Base-by-base conservation (phyloP, 2,113 vertebrate species). In the Plecotus auritus region DNA sequence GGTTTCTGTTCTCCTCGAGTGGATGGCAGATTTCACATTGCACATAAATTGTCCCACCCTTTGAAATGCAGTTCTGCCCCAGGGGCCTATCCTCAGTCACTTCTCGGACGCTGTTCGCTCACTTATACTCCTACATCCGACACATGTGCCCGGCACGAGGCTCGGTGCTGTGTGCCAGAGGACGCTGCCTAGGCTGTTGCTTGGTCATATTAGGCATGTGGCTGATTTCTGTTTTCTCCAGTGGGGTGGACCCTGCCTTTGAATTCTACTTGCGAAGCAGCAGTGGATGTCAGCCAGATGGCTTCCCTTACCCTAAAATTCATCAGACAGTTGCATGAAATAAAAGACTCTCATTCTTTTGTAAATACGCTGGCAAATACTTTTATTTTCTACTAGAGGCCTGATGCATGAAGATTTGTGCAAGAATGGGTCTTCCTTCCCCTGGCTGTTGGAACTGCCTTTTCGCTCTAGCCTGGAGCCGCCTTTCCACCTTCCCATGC, bases 181-280 rank as follows among this genome's bases (percentile, higher is more conserved):
- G 95, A 97, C 47, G 54, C 93, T 93, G 81, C 28, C 92, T 70
- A 85, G 93, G 70, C 91, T 74, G 85, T 97, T 94, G 94, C 88
- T 96, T 77, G 49, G 13, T 7, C 30, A 86, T 81, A 30, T 77
- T 78, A 91, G 94, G 82, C 69, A 83, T 95, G 90, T 85, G 45
- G 2, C 45, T 70, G 94, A 92, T 93, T 96, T 37, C 88, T 93
- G 13, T 80, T 95, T 86, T 96, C 95, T 96, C 95, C 96, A 96
- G 72, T 84, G 89, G 95, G 45, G 96, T 17, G 13, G 37, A 76
- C 2, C 9, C 89, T 22, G 61, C 9, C 64, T 98, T 98, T 98
- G 96, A 97, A 98, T 98, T 97, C 98, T 97, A 85, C 95, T 51
- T 91, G 87, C 45, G 91, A 80, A 56, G 93, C 64, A 91, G 67